Evolutionary conservation across 2,888 invertebrate genomes (phyloP).

Genomic region (Drosophila cognata): DNA sequence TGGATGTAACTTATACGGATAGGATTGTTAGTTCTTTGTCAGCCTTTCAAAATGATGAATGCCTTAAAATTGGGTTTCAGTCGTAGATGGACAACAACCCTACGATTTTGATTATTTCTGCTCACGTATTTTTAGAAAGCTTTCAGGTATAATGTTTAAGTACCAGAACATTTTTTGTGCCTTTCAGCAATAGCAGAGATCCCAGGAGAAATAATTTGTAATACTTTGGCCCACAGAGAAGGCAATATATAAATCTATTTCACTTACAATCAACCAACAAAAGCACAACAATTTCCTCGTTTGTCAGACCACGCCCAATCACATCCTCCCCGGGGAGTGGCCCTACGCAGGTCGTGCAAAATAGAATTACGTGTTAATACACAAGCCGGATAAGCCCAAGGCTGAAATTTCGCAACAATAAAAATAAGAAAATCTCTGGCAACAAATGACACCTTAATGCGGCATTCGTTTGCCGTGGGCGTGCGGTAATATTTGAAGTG

Average conservation of each 20-base stretch:
- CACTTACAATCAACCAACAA: conserved; percentile 31
- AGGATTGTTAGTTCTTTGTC: too few relatives aligned
- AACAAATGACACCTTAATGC: conserved; percentile 62
- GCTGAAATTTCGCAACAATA: conserved; percentile 44
- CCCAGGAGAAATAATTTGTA: conserved; percentile 31
- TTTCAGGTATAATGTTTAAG: conserved; percentile 24
- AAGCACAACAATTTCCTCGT: conserved; percentile 37
- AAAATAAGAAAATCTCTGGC: conserved; percentile 34
- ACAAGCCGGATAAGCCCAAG: conserved; percentile 43
- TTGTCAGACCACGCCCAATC: background rate
- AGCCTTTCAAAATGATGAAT: background rate
- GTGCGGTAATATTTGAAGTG: conserved; percentile 54
- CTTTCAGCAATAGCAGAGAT: background rate
- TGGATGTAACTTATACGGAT: background rate
- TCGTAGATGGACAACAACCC: background rate
- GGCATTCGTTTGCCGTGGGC: conserved; percentile 57
- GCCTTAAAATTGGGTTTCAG: background rate
- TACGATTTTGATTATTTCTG: background rate
- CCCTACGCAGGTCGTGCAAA: conserved; percentile 5
- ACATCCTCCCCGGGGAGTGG: background rate
- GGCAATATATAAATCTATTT: conserved; percentile 3
- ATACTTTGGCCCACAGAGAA: conserved; percentile 10
- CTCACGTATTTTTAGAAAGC: background rate
- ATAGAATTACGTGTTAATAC: conserved; percentile 62
- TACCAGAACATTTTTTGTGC: conserved; percentile 11